Evolutionary conservation across 2,888 invertebrate genomes (phyloP), one percentile per base, ranked within the genome.

Genomic region (Megalurothrips usitatus): DNA sequence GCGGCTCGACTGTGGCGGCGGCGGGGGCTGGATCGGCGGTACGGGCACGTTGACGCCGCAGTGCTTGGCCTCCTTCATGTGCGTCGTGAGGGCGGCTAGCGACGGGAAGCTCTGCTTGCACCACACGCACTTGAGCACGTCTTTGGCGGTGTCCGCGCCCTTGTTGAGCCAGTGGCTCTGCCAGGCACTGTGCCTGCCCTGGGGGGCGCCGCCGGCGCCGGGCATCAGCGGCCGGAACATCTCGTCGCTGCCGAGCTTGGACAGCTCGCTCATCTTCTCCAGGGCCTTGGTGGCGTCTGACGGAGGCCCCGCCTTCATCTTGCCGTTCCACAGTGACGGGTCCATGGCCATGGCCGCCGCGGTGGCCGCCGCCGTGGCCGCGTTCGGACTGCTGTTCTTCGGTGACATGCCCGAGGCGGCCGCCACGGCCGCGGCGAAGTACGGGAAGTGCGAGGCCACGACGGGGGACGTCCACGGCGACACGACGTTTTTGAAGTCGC

Each of bases 41-140:
- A 93, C 91, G 19, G 95, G 94, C 85, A 95, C 94, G 85, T 94
- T 95, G 0, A 95, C 95, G 52, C 95, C 95, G 84, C 98, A 98
- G 86, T 98, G 97, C 86, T 98, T 97, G 0, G 98, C 97, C 88
- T 98, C 97, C 88, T 98, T 98, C 98, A 98, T 98, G 88, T 98
- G 98, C 79, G 96, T 93, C 8, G 98, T 98, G 88, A 98, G 92
- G 83, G 97, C 96, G 0, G 97, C 97, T 79, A 98, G 89, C 52
- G 97, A 96, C 82, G 95, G 95, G 87, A 98, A 98, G 85, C 97
- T 97, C 87, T 97, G 96, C 87, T 98, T 97, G 88, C 98, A 98
- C 95, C 98, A 98, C 75, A 98, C 98, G 87, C 98, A 98, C 87
- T 98, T 96, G 52, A 98, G 91, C 49, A 98, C 98, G 86, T 98